Evolutionary conservation across 2,113 vertebrate species (phyloP), one percentile per base, ranked within the genome.

Genomic region (Anarhynchus alexandrinus): DNA sequence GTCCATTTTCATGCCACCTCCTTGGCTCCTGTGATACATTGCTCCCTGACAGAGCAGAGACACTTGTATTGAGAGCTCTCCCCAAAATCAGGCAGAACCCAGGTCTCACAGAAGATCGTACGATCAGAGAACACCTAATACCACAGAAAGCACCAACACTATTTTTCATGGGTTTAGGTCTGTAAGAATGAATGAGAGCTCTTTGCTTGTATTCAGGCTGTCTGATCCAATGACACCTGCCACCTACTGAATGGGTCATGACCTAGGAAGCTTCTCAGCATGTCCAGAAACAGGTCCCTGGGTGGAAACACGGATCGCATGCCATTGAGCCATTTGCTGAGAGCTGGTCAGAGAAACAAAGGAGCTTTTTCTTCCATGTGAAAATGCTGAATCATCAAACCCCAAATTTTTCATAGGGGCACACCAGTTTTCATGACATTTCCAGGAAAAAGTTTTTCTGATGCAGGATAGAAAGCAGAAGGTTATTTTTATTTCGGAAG

Each of bases 321-420:
- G 58, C 42, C 49, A 77, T 30, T 66, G 45, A 94, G 36, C 51
- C 51, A 59, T 82, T 82, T 83, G 42, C 84, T 90, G 62, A 73
- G 32, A 80, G 45, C 55, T 86, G 51, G 32, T 73, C 55, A 86
- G 54, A 80, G 79, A 86, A 95, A 95, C 70, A 93, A 94, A 88
- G 40, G 61, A 89, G 43, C 51, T 83, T 86, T 90, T 81, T 86
- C 32, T 88, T 81, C 43, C 64, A 38, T n/a, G n/a, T 82, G 61
- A 94, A 96, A 96, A 92, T 64, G 82, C 82, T 74, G 64, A 86
- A 70, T 90, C 88, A 88, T 90, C 88, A 88, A 96, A 96, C 4
- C n/a, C 18, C 42, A 72, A 25, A 59, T 73, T 95, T 92, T 78
- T 84, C 72, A 54, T 51, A 92, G 61, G 32, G 81, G 51, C 61